Conservation (phyloP, 2,888 invertebrate species). For the Portevinia maculata region DNA sequence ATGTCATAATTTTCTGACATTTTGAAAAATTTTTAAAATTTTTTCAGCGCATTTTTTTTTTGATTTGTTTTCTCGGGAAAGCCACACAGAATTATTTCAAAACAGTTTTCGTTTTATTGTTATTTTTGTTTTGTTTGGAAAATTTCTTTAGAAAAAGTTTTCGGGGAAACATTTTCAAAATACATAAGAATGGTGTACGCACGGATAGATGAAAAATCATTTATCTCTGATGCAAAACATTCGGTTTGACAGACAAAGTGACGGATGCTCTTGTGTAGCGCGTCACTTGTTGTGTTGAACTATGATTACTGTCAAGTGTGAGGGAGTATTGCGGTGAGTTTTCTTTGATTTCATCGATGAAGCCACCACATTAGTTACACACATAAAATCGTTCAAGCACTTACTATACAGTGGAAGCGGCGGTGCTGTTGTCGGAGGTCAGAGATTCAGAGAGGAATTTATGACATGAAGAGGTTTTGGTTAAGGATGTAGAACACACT, state of each 20-base stretch:
- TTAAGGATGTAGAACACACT: conserved; percentile 46
- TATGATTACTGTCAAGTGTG: conserved; percentile 53
- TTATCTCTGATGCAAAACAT: conserved; percentile 67
- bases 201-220: conserved; percentile 5
- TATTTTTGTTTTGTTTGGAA: no score
- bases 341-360: conserved; percentile 63
- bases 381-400: conserved; percentile 27
- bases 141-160: conserved; percentile 45
- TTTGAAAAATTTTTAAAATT: conserved; percentile 43
- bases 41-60: conserved; percentile 9
- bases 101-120: conserved; percentile 47
- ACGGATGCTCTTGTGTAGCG: conserved; percentile 63
- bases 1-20: conserved; percentile 81
- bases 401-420: background rate
- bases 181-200: conserved; percentile 5
- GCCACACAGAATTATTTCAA: conserved; percentile 66
- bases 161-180: conserved; percentile 31
- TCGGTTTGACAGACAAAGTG: conserved; percentile 67
- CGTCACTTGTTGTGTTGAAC: conserved; percentile 59
- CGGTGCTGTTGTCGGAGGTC: conserved; percentile 65
- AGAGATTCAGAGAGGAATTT: conserved; percentile 34
- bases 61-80: conserved; percentile 63
- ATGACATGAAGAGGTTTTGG: conserved; percentile 50
- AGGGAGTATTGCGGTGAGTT: conserved; percentile 51
- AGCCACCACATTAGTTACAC: conserved; percentile 59